Percentiles rank a stretch among this genome's conserved stretches.
These are phyloP conservation scores for Apeltes quadracus DNA, from an alignment of 2,113 vertebrate species.

Conservation along the genomic window DNA sequence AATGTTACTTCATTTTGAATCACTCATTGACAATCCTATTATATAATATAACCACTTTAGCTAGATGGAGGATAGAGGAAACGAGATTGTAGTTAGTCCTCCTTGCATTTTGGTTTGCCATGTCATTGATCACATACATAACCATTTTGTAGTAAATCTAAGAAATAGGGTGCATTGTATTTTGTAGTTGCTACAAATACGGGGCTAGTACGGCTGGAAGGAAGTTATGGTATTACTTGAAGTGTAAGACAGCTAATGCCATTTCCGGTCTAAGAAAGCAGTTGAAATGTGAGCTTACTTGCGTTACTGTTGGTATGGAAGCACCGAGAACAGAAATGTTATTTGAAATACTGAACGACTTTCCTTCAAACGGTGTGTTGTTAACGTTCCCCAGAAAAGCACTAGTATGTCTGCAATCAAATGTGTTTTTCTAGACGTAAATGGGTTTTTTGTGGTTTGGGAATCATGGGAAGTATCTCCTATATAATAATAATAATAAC, in stretches of 20 bases:
- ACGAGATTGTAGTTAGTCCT: too few species aligned
- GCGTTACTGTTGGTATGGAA: background rate
- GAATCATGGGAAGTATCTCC: background rate
- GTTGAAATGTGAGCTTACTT: background rate
- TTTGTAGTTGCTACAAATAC: background rate
- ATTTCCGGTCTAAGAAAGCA: background rate
- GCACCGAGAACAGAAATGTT: background rate
- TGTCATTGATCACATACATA: too few species aligned
- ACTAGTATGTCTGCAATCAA: background rate
- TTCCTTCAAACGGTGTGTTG: background rate
- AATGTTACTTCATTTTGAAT: background rate
- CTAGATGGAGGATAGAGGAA: background rate
- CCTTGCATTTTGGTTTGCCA: too few species aligned
- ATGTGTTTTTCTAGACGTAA: background rate
- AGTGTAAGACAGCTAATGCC: background rate
- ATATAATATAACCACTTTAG: background rate
- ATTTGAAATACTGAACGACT: background rate
- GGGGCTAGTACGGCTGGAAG: background rate
- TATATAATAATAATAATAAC: conserved; percentile 9
- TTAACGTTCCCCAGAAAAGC: background rate
- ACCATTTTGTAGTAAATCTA: too few species aligned
- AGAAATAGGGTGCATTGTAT: too few species aligned
- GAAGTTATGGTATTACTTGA: background rate
- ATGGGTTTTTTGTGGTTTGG: background rate
- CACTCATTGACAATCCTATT: background rate